Percentiles rank a stretch among this genome's conserved stretches.
phyloP scores from a whole-genome alignment of 2,888 invertebrate species.

The Ornithoptera alexandrae region DNA sequence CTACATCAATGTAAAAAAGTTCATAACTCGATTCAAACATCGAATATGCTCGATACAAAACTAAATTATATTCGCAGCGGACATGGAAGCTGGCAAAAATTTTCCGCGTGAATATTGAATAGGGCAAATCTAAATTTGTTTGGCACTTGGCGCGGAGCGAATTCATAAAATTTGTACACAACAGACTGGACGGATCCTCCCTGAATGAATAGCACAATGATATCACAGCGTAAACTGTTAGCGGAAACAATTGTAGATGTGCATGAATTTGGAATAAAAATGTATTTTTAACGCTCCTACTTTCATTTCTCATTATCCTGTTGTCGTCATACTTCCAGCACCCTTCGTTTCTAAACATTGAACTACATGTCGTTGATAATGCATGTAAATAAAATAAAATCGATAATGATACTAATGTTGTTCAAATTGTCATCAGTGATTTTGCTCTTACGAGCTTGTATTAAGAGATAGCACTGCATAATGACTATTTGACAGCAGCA shows the following conservation, averaged over 20 bases:
- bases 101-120: background rate
- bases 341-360: too few relatives aligned
- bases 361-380: too few relatives aligned
- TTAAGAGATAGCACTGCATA: too few relatives aligned
- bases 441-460: too few relatives aligned
- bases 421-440: too few relatives aligned
- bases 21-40: constrained; percentile 7
- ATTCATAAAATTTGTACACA: constrained; percentile 32
- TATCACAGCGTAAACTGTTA: constrained; percentile 68
- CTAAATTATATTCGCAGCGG: constrained; percentile 11
- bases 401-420: too few relatives aligned
- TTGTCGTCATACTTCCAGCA: too few relatives aligned
- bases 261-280: constrained; percentile 76
- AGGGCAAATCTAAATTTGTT: constrained; percentile 15
- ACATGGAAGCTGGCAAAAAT: background rate
- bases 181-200: constrained; percentile 53
- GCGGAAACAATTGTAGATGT: constrained; percentile 69
- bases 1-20: constrained; percentile 16
- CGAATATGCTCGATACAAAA: constrained; percentile 1
- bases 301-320: constrained; percentile 43
- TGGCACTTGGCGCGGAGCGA: constrained; percentile 19
- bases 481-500: too few relatives aligned
- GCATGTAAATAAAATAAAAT: too few relatives aligned
- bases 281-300: constrained; percentile 62
- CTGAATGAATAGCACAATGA: constrained; percentile 56